Conservation (phyloP, 2,888 invertebrate genomes). For the Cryptocephalus primarius region DNA sequence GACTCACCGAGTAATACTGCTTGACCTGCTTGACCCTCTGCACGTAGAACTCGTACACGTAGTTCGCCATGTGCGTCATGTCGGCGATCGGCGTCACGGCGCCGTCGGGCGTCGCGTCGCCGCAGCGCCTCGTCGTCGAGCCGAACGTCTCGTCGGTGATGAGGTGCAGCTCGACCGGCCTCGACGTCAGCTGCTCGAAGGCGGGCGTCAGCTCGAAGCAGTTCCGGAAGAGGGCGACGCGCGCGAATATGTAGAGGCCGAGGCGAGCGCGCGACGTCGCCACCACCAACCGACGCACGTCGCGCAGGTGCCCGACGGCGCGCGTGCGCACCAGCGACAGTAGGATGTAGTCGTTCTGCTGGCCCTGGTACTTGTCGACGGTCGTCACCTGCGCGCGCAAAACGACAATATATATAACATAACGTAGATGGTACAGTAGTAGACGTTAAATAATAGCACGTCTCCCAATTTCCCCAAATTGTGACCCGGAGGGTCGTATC, state of each 20-base stretch:
- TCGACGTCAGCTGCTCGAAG: slow-evolving; percentile 79
- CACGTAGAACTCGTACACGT: slow-evolving; percentile 87
- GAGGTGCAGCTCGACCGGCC: slow-evolving; percentile 71
- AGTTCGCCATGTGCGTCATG: slow-evolving; percentile 92
- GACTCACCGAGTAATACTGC: slow-evolving; percentile 36
- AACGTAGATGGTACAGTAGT: too few species aligned
- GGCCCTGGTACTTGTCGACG: slow-evolving; percentile 99
- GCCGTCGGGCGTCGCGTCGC: slow-evolving; percentile 32
- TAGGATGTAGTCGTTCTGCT: slow-evolving; percentile 97
- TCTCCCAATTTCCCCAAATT: too few species aligned
- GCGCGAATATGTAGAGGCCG: slow-evolving; percentile 91
- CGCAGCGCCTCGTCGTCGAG: slow-evolving; percentile 43
- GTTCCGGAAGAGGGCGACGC: slow-evolving; percentile 86
- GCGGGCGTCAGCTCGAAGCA: slow-evolving; percentile 96
- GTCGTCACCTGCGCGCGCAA: slow-evolving; percentile 59
- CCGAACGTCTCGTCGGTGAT: slow-evolving; percentile 74
- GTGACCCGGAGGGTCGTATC: too few species aligned
- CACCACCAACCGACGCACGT: slow-evolving; percentile 91
- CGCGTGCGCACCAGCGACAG: slow-evolving; percentile 91
- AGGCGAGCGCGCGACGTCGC: slow-evolving; percentile 96
- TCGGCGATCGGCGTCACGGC: slow-evolving; percentile 58
- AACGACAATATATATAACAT: background rate
- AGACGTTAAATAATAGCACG: too few species aligned
- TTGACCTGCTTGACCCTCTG: slow-evolving; percentile 58
- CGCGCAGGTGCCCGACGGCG: slow-evolving; percentile 95